Evolutionary conservation across 1,140 invertebrate genomes (phyloP).

Genomic region (Melitaea cinxia): DNA sequence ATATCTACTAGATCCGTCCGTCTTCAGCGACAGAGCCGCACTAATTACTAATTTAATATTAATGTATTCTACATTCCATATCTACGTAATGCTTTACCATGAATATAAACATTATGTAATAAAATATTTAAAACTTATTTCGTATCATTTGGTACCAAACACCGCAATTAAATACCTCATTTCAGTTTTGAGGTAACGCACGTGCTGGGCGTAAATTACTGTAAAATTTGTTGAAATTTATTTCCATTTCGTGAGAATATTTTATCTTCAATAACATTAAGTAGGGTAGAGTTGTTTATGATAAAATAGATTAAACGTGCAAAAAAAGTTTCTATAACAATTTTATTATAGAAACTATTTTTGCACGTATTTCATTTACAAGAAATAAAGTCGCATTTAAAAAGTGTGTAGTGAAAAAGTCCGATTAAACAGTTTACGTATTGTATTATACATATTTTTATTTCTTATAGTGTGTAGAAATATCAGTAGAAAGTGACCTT

Average conservation of each 20-base stretch:
- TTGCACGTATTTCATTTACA: too few species aligned
- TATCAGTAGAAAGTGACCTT: too few species aligned
- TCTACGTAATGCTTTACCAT: not conserved
- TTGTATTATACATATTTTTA: too few species aligned
- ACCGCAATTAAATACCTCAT: slow-evolving; percentile 19
- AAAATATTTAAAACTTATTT: not conserved
- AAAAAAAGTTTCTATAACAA: too few species aligned
- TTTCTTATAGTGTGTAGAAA: too few species aligned
- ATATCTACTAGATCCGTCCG: slow-evolving; percentile 1
- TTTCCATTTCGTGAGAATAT: slow-evolving; percentile 8
- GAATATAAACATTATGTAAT: not conserved
- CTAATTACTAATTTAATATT: slow-evolving; percentile 13
- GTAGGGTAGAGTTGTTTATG: not conserved
- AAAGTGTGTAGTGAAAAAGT: too few species aligned
- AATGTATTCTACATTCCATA: not conserved
- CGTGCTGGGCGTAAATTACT: slow-evolving; percentile 24
- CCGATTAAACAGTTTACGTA: too few species aligned
- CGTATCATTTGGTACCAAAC: slow-evolving; percentile 3
- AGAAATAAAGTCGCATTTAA: too few species aligned
- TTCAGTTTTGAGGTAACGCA: slow-evolving; percentile 26
- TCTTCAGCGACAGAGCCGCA: not conserved
- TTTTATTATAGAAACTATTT: too few species aligned
- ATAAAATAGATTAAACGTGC: too few species aligned
- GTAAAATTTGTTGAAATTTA: slow-evolving; percentile 22
- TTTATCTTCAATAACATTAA: slow-evolving; percentile 3